Evolutionary conservation across 2,113 vertebrate species (phyloP).

Genomic region (Rattus rattus): DNA sequence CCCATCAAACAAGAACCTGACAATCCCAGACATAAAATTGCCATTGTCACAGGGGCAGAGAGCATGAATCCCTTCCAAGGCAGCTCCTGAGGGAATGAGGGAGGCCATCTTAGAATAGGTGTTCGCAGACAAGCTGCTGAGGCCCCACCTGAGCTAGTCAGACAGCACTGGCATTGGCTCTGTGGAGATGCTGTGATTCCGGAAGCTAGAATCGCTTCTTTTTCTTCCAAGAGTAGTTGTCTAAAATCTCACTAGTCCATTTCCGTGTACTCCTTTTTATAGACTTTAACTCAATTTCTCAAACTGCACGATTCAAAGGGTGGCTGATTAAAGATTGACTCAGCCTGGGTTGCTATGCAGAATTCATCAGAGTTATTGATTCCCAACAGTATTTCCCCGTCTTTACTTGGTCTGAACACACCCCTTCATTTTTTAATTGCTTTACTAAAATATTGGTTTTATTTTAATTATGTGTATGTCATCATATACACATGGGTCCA

Average conservation of each 20-base stretch:
- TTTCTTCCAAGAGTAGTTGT: background rate
- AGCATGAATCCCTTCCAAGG: background rate
- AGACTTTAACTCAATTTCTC: background rate
- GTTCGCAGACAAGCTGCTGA: accelerated
- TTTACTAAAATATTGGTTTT: background rate
- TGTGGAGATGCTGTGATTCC: accelerated
- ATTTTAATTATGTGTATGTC: background rate
- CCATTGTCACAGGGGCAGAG: background rate
- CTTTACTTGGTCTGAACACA: background rate
- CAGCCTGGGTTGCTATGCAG: background rate
- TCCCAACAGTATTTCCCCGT: accelerated
- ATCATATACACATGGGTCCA: background rate
- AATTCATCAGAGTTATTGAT: background rate
- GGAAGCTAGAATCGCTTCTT: background rate
- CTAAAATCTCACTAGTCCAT: background rate
- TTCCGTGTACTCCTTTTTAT: background rate
- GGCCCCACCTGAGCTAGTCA: accelerated
- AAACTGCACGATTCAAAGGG: background rate
- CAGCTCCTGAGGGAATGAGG: background rate
- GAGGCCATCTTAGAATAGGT: accelerated
- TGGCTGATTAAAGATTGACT: background rate
- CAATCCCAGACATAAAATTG: background rate
- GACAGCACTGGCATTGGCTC: background rate
- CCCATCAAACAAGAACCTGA: background rate
- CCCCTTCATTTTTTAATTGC: background rate